phyloP scores from a whole-genome alignment of 1,140 invertebrate species.

The Euwallacea fornicatus region DNA sequence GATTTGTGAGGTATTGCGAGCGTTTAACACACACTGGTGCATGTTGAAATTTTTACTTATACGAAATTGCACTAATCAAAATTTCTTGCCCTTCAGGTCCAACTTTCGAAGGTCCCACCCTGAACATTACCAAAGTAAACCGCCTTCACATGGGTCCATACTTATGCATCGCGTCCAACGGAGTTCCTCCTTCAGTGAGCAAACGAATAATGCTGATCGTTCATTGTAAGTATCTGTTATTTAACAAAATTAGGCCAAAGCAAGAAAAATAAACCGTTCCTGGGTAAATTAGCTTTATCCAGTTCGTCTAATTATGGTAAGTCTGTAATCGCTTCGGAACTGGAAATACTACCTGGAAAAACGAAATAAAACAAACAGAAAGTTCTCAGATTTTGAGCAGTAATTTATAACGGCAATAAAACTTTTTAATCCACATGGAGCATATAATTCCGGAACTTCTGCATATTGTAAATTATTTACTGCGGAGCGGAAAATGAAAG shows the following conservation, averaged over 20 bases:
- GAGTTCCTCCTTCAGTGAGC: constrained; percentile 85
- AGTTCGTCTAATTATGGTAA: too few relatives aligned
- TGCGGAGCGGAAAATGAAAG: too few relatives aligned
- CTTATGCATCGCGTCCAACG: constrained; percentile 83
- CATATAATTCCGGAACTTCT: background rate
- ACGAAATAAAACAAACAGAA: background rate
- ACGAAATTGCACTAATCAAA: background rate
- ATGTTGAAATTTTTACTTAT: background rate
- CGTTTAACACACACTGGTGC: background rate
- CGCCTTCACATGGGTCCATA: constrained; percentile 89
- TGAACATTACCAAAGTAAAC: constrained; percentile 81
- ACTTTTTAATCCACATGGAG: constrained; percentile 13
- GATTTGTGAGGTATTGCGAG: background rate
- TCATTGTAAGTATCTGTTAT: constrained; percentile 72
- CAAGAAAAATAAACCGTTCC: background rate
- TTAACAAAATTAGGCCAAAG: background rate
- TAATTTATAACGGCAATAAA: constrained; percentile 11
- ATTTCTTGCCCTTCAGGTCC: constrained; percentile 57
- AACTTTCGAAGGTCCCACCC: constrained; percentile 67
- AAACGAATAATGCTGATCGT: constrained; percentile 85
- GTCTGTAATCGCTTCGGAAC: background rate
- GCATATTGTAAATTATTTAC: too few relatives aligned
- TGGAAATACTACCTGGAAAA: constrained; percentile 5
- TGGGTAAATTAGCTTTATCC: background rate
- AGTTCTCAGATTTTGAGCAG: background rate